Conservation (phyloP, 2,888 invertebrate genomes). For the Dolomedes plantarius region DNA sequence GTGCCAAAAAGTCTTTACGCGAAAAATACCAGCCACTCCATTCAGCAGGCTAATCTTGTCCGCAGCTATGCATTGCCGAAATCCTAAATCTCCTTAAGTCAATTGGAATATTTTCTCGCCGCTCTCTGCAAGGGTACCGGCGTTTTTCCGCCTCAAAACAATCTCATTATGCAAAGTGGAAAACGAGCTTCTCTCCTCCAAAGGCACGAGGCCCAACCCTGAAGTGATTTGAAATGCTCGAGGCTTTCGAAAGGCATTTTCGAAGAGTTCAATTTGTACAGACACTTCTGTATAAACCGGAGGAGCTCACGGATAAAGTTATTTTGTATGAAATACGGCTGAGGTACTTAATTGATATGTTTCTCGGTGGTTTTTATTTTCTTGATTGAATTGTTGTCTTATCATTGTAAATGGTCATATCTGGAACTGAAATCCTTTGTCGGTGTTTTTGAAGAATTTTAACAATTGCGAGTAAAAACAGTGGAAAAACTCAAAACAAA, state of each 20-base stretch:
- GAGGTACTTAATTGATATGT: neutral
- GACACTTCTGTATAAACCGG: neutral
- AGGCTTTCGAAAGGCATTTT: neutral
- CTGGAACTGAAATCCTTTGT: too few species aligned
- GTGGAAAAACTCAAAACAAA: too few species aligned
- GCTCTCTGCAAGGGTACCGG: constrained; percentile 18
- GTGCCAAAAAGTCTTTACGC: constrained; percentile 47
- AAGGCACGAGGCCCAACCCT: neutral
- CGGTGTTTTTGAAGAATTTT: too few species aligned
- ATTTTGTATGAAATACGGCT: neutral
- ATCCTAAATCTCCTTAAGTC: constrained; percentile 61
- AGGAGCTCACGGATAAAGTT: neutral
- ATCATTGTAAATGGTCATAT: too few species aligned
- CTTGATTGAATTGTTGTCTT: too few species aligned
- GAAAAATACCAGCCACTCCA: constrained; percentile 49
- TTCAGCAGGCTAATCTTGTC: constrained; percentile 47
- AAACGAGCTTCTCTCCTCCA: constrained; percentile 48
- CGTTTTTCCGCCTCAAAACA: constrained; percentile 52
- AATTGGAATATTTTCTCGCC: constrained; percentile 54
- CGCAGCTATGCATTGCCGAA: constrained; percentile 53
- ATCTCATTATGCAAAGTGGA: constrained; percentile 69
- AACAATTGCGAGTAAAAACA: too few species aligned
- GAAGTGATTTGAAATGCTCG: constrained; percentile 11
- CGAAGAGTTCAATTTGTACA: neutral
- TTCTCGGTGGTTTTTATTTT: too few species aligned